Evolutionary conservation across 2,797 vertebrate genomes (phyloP), one percentile per base, ranked within the genome.

Genomic region (Molossus alvarezi): DNA sequence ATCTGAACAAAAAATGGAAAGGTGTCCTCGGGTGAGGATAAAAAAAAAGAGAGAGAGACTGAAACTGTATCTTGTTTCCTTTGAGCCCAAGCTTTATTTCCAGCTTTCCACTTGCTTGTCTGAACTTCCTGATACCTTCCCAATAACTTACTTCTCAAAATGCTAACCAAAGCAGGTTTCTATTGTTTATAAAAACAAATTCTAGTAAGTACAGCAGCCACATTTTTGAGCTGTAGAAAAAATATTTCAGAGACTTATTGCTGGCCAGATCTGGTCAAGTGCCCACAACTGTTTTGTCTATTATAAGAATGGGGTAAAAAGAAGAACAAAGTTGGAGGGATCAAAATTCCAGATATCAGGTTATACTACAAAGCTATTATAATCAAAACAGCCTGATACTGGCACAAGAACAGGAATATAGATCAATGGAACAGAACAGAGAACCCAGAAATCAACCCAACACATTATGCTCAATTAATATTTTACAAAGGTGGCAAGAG

Each of bases 221-320:
- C 64, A 62, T 91, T 65, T 45, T 80, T 29, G 27, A 93, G 75
- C 67, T 89, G 20, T 58, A 90, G 53, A 90, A 67, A 80, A 80
- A 84, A 72, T 33, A 45, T 45, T 45, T 62, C 67, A 75, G 71
- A 84, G 29, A 62, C 37, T 62, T 51, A n/a, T 12, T 65, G 11
- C 29, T 83, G 21, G 48, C 53, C 29, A 79, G 57, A 29, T n/a
- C 73, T n/a, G 27, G 55, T 85, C 57, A 79, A 53, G 45, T 10
- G 21, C 51, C 37, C 37, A 57, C n/a, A 65, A 64, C 20, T 53
- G 25, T 51, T 75, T 82, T 73, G 48, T 69, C 18, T 58, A 33
- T 73, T 73, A 58, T 1, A 60, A 77, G 64, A 51, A 79, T 17
- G 5, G 15, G 41, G 25, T 25, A 27, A 57, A 65, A 55, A 2